Base-by-base conservation (phyloP, 2,888 invertebrate genomes). In the Dichetophora obliterata region DNA sequence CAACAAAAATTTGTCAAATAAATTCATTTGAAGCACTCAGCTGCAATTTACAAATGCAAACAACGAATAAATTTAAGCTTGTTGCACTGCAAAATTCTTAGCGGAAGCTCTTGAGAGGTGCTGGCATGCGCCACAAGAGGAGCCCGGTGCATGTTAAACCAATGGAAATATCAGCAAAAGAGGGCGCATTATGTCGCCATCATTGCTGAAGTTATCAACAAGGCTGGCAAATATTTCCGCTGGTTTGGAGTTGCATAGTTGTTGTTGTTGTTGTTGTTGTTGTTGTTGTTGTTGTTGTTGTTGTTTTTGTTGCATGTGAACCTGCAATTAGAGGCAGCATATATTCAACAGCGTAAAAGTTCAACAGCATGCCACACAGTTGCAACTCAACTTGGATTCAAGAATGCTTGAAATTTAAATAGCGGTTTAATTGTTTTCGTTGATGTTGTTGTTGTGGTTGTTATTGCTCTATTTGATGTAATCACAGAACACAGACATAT, bases 31-130 rank as follows among this genome's bases (percentile, higher is more conserved):
- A 78, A 75, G 75, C 77, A 77, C 75, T 75, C 72, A 75, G 69
- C 76, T 72, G 69, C 76, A 79, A 79, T 76, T 79, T 77, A 66
- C 77, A 77, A 73, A 71, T 76, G 79, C 76, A 79, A 76, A 77
- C 79, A 79, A 75, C 79, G 76, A 77, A 77, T 78, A 76, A 79
- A 76, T 79, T 77, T 52, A 54, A 74, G 16, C 24, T 14, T 22
- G 37, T 72, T 61, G 61, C 8, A 9, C 19, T 6, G 50, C 19
- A 16, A n/a, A n/a, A 8, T 54, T 70, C 50, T n/a, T 31, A 19
- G 34, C 14, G 72, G 2, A 24, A 11, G 61, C 6, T 16, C n/a
- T 8, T 48, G 48, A 27, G 57, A 57, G 27, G 50, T 27, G 59
- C 37, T 65, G 34, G n/a, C 63, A 50, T 14, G 24, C 63, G 63